Evolutionary conservation across 2,888 invertebrate species (phyloP).

Genomic region (Drosophila hawaiiensis): DNA sequence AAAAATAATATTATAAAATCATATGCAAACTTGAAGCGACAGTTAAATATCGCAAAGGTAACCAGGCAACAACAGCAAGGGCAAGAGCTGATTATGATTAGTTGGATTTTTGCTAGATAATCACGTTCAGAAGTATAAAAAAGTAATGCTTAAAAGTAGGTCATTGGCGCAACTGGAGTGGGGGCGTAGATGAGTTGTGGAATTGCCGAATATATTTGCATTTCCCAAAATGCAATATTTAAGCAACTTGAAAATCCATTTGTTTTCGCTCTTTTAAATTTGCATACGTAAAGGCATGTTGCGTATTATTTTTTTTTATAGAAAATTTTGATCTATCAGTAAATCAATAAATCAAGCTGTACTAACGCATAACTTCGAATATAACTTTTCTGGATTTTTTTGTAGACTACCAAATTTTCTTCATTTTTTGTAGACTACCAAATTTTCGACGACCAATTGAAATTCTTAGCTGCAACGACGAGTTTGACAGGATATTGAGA

Average conservation of each 20-base stretch:
- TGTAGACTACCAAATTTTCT: background rate
- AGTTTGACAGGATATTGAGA: constrained; percentile 3
- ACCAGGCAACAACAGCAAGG: background rate
- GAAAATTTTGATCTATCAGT: background rate
- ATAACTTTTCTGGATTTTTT: background rate
- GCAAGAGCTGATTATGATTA: constrained; percentile 18
- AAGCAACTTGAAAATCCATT: background rate
- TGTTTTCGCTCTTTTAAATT: background rate
- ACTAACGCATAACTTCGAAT: background rate
- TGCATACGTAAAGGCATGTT: background rate
- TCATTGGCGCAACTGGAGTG: background rate
- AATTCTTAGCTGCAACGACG: background rate
- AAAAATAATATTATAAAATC: constrained; percentile 45
- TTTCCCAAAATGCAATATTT: background rate
- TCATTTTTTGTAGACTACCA: background rate
- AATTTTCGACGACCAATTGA: constrained; percentile 1
- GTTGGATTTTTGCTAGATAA: background rate
- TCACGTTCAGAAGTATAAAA: background rate
- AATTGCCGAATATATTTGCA: background rate
- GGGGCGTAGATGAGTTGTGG: background rate
- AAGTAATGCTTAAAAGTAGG: background rate
- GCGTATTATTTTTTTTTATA: background rate
- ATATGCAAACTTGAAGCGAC: constrained; percentile 42
- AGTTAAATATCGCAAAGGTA: constrained; percentile 11
- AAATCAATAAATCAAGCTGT: background rate